phyloP scores from a whole-genome alignment of 2,797 vertebrate genomes.

The Carapus acus region DNA sequence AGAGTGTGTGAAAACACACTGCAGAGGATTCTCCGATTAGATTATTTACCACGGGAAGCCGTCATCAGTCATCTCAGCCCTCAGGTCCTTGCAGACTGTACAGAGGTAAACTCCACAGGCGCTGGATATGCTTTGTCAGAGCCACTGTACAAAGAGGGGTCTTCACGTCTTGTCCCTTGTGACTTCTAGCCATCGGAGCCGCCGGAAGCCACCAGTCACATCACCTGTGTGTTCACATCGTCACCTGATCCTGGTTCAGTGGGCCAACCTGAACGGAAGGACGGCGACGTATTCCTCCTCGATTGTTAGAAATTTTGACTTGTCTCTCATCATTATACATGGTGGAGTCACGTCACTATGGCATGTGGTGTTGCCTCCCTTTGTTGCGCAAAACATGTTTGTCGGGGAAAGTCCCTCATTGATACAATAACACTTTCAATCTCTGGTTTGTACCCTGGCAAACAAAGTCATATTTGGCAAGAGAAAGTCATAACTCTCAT shows the following conservation, averaged over 20 bases:
- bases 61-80: conserved; percentile 33
- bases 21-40: conserved; percentile 29
- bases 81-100: conserved; percentile 37
- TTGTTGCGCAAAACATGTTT: neutral
- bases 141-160: conserved; percentile 42
- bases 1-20: conserved; percentile 17
- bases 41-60: conserved; percentile 33
- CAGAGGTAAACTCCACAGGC: conserved; percentile 30
- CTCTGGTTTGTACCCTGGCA: neutral
- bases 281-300: conserved; percentile 9
- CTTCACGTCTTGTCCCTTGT: conserved; percentile 49
- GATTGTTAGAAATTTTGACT: neutral
- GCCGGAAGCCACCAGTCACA: conserved; percentile 45
- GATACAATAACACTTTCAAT: neutral
- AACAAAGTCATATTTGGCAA: too few species aligned
- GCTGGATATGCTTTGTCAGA: conserved; percentile 31
- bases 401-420: neutral
- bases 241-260: conserved; percentile 48
- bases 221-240: conserved; percentile 48
- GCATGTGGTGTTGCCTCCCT: neutral
- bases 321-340: too few species aligned
- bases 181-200: conserved; percentile 30
- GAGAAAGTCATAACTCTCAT: too few species aligned
- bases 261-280: too few species aligned
- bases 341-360: neutral